Evolutionary conservation across 2,888 invertebrate genomes (phyloP), one percentile per base, ranked within the genome.

Genomic region (Drosophila kanekoi): DNA sequence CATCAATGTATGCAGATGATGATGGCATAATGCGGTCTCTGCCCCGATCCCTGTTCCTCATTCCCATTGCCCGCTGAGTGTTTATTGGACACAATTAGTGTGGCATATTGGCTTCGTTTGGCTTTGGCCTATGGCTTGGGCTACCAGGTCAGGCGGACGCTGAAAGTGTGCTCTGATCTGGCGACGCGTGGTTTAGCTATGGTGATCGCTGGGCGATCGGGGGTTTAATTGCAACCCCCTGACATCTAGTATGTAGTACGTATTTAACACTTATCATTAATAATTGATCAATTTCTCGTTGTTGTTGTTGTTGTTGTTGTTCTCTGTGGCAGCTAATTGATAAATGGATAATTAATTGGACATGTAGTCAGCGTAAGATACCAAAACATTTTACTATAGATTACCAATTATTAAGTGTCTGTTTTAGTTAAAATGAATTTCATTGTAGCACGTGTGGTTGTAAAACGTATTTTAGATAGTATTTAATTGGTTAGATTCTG

Each of bases 1-100:
- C 88, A 86, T 83, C 83, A 88, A 88, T 82, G 87, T 77, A 83
- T 82, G 86, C 88, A 83, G 86, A 83, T 86, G 88, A 83, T 88
- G 83, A 83, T 83, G 88, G 88, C 80, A 86, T 86, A 82, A 86
- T 87, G 74, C 65, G 68, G 67, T 63, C 54, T 61, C 65, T 44
- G 52, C 53, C 11, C 47, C 59, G 37, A 35, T 61, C 59, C 35
- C 48, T 54, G 60, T 47, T 48, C 44, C 64, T 37, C 48, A 14
- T 33, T 58, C 53, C 54, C 65, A 56, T 66, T 59, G 65, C 63
- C 67, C 69, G 87, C 69, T 79, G 79, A 81, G 81, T 85, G 89
- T 77, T 89, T 85, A 85, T 85, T 89, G 89, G 86, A 73, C 81
- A 84, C 89, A 85, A 85, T 85, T 85, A 85, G 87, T 71, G 77